Conservation (phyloP, 2,888 invertebrate genomes). For the Zhuqinia jingwanae region DNA sequence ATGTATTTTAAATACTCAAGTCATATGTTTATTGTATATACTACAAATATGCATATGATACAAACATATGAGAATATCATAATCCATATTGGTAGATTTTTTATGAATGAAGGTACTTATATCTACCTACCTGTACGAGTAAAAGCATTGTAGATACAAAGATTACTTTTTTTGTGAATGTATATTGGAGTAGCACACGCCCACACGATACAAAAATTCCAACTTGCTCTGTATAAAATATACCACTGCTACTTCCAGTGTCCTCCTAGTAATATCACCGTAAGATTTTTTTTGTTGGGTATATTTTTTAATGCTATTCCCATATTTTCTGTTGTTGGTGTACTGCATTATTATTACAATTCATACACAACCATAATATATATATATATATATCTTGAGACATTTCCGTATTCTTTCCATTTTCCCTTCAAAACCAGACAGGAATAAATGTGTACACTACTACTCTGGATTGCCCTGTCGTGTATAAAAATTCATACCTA, state of each 20-base stretch:
- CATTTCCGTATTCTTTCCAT: constrained; percentile 33
- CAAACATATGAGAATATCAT: background rate
- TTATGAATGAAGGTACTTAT: too few species aligned
- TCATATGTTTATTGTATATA: too few species aligned
- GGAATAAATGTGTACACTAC: constrained; percentile 52
- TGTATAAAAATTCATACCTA: background rate
- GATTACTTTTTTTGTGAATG: background rate
- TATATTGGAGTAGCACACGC: background rate
- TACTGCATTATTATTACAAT: constrained; percentile 20
- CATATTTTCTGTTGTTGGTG: background rate
- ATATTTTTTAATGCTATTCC: too few species aligned
- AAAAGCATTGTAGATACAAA: background rate
- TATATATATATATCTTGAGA: constrained; percentile 12
- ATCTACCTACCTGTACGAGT: too few species aligned
- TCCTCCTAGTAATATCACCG: constrained; percentile 3
- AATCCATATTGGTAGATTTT: background rate
- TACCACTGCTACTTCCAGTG: background rate
- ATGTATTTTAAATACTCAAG: background rate
- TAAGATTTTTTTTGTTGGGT: background rate
- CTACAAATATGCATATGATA: too few species aligned
- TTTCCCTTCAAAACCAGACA: constrained; percentile 50
- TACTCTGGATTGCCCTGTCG: background rate
- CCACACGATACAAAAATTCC: background rate
- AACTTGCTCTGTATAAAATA: too few species aligned
- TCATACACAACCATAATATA: too few species aligned